Base-by-base conservation (phyloP, 2,113 vertebrate species). In the Phocoena phocoena region DNA sequence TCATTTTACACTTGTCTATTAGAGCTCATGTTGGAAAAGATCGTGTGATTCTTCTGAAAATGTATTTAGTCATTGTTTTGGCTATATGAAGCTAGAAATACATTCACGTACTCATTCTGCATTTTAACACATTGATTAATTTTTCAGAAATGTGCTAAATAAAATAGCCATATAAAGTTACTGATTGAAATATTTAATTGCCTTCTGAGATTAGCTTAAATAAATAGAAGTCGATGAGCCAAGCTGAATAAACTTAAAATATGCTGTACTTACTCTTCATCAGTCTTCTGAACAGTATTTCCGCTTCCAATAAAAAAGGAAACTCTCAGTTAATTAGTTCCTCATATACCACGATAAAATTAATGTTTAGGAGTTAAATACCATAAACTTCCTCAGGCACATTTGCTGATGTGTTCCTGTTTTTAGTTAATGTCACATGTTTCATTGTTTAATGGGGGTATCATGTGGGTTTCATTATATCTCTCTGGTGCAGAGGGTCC, bases 361-460 rank as follows among this genome's bases (percentile, higher is more conserved):
- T 98, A 98, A 99, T 98, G 98, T 98, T 98, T 98, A 98, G 97
- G 94, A 98, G 96, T 98, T 98, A 98, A 99, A 98, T 97, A 95
- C 96, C 97, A 96, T 98, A 98, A 98, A 98, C 96, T 97, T 98
- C 97, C 97, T 98, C 18, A 0, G 98, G 98, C 97, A 96, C 97
- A 97, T 96, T 98, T 98, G 98, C 97, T 98, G 98, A 98, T 98
- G 74, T 97, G 76, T 98, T 96, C 95, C 96, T 98, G 97, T 82
- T 98, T 98, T 98, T 95, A 98, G 98, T 96, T 96, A 97, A 80
- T 93, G 95, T 98, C 98, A 98, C 97, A 97, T 98, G 98, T 98
- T 98, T 98, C 97, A 96, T 98, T 98, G 97, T 98, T 98, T 97
- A 97, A 97, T 98, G 77, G 95, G 76, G 28, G 44, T 97, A 94